phyloP scores from a whole-genome alignment of 2,888 invertebrate genomes.

The Luperina testacea region DNA sequence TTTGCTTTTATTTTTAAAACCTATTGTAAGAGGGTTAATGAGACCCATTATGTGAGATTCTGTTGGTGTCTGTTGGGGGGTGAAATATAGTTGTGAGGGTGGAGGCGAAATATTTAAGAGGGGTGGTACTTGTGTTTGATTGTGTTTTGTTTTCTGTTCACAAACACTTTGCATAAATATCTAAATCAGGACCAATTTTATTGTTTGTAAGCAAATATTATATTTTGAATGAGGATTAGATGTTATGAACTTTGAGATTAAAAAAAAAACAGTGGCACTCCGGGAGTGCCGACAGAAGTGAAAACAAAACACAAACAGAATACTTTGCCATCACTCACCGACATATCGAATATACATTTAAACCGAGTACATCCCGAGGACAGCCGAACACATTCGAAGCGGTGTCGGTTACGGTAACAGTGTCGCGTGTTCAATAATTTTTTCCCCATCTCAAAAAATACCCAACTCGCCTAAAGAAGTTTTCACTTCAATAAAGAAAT shows the following conservation, averaged over 20 bases:
- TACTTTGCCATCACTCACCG: too few relatives aligned
- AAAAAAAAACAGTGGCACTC: neutral
- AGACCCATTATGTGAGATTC: conserved; percentile 42
- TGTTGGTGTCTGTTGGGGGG: conserved; percentile 39
- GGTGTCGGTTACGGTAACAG: too few relatives aligned
- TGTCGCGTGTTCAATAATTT: too few relatives aligned
- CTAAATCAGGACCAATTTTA: neutral
- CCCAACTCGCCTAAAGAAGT: too few relatives aligned
- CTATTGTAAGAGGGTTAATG: conserved; percentile 59
- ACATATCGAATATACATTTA: too few relatives aligned
- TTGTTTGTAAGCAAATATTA: neutral
- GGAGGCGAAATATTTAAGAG: conserved; percentile 28
- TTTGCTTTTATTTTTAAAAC: conserved; percentile 52
- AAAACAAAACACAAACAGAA: too few relatives aligned
- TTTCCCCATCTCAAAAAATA: too few relatives aligned
- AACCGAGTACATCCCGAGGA: too few relatives aligned
- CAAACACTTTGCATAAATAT: neutral
- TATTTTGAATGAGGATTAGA: neutral
- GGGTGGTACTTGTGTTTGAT: conserved; percentile 4
- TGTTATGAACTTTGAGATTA: neutral
- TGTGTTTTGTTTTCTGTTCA: conserved; percentile 13
- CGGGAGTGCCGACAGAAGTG: too few relatives aligned
- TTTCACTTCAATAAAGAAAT: neutral
- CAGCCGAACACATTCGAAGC: too few relatives aligned
- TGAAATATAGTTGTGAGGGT: conserved; percentile 22